These are phyloP conservation scores for Athene cunicularia DNA, from an alignment of 2,113 vertebrate genomes.

Conservation along the genomic window DNA sequence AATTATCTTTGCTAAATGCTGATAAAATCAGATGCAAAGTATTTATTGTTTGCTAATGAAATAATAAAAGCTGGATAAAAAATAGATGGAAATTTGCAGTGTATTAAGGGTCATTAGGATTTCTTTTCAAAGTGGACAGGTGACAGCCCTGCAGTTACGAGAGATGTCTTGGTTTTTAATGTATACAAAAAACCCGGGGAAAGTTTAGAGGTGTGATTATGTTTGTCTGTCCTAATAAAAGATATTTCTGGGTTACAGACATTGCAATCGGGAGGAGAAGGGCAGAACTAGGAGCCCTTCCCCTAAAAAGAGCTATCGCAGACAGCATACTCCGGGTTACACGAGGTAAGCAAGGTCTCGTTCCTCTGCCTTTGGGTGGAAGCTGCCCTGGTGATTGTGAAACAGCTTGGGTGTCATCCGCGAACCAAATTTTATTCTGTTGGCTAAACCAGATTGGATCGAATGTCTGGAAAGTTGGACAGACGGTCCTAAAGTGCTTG, in stretches of 20 bases:
- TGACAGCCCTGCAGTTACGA: background rate
- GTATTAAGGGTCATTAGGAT: background rate
- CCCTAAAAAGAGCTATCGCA: constrained; percentile 71
- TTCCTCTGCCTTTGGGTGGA: background rate
- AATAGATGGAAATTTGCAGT: background rate
- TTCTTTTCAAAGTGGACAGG: too few relatives aligned
- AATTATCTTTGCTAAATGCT: background rate
- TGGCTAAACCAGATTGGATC: rapidly evolving
- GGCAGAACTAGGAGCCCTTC: constrained; percentile 72
- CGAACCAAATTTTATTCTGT: background rate
- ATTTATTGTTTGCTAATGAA: background rate
- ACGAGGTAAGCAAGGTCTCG: constrained; percentile 76
- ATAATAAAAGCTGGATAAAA: background rate
- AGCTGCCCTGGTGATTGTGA: background rate
- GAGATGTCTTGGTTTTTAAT: rapidly evolving
- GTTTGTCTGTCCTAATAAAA: background rate
- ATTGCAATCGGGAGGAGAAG: constrained; percentile 65
- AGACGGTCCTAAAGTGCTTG: rapidly evolving
- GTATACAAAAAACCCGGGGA: rapidly evolving
- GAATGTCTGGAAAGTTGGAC: rapidly evolving
- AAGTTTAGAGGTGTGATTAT: rapidly evolving
- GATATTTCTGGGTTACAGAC: constrained; percentile 36
- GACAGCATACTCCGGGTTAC: constrained; percentile 71
- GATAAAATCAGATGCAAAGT: background rate
- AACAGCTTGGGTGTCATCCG: background rate